These are phyloP conservation scores for Himalopsyche anomala DNA, from an alignment of 2,888 invertebrate genomes.

Conservation along the genomic window DNA sequence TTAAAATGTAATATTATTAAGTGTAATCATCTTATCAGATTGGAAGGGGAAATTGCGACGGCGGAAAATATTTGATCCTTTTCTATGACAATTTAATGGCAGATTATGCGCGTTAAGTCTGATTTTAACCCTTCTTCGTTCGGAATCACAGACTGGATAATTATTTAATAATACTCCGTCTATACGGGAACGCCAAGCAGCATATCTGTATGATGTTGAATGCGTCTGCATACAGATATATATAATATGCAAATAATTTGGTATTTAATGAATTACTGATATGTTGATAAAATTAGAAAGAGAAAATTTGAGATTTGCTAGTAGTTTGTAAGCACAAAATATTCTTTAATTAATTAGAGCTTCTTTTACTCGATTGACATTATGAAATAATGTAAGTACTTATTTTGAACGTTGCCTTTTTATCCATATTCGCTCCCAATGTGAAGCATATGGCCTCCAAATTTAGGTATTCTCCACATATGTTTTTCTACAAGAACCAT, in stretches of 20 bases:
- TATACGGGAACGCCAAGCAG: not conserved
- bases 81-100: constrained; percentile 64
- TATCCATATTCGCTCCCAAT: no score
- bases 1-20: constrained; percentile 59
- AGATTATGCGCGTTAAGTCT: constrained; percentile 60
- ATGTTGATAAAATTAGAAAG: no score
- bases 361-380: no score
- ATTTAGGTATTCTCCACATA: no score
- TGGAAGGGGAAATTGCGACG: constrained; percentile 50
- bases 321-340: no score
- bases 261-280: no score
- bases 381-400: no score
- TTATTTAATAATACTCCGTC: constrained; percentile 65
- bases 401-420: no score
- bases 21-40: constrained; percentile 58
- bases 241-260: not conserved
- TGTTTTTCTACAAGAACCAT: no score
- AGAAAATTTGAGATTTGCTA: no score
- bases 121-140: constrained; percentile 63
- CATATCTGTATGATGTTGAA: not conserved
- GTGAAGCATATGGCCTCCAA: no score
- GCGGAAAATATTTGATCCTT: constrained; percentile 59
- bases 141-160: constrained; percentile 65
- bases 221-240: not conserved
- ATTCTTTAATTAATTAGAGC: no score